These are phyloP conservation scores for Brachionus plicatilis DNA, from an alignment of 1,140 invertebrate species.

Conservation along the genomic window DNA sequence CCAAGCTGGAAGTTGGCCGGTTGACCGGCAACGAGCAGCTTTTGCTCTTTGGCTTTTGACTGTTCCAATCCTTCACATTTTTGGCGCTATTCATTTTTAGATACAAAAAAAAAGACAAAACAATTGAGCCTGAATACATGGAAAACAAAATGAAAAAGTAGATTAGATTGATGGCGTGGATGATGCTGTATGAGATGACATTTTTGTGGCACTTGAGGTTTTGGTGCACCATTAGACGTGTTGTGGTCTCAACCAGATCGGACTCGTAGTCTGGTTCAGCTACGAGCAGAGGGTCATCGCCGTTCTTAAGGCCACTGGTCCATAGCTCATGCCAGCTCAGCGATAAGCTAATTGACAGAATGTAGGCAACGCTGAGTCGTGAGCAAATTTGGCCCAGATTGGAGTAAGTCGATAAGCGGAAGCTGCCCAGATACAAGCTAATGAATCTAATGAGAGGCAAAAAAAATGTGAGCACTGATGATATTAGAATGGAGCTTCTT, in stretches of 20 bases:
- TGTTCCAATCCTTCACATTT: not conserved
- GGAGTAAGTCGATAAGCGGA: not conserved
- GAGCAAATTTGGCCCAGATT: conserved; percentile 11
- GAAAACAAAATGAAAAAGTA: conserved; percentile 4
- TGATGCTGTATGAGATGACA: not conserved
- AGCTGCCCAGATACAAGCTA: not conserved
- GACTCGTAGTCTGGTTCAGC: not conserved
- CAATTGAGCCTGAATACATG: not conserved
- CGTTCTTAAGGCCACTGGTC: not conserved
- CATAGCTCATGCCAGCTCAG: conserved; percentile 8
- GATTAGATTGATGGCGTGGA: not conserved
- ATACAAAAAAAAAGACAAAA: not conserved
- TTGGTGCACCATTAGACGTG: not conserved
- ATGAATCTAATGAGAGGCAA: not conserved
- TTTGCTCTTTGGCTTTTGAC: not conserved
- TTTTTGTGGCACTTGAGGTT: conserved; percentile 1
- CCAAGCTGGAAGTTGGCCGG: no score
- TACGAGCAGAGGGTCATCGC: not conserved
- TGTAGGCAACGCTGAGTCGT: not conserved
- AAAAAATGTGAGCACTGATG: not conserved
- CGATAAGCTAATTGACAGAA: not conserved
- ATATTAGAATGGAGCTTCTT: not conserved
- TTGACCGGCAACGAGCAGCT: not conserved
- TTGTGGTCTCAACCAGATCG: not conserved
- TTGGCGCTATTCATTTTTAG: not conserved